These are phyloP conservation scores for Onychorhynchus coronatus DNA, from an alignment of 2,113 vertebrate species.

Conservation along the genomic window DNA sequence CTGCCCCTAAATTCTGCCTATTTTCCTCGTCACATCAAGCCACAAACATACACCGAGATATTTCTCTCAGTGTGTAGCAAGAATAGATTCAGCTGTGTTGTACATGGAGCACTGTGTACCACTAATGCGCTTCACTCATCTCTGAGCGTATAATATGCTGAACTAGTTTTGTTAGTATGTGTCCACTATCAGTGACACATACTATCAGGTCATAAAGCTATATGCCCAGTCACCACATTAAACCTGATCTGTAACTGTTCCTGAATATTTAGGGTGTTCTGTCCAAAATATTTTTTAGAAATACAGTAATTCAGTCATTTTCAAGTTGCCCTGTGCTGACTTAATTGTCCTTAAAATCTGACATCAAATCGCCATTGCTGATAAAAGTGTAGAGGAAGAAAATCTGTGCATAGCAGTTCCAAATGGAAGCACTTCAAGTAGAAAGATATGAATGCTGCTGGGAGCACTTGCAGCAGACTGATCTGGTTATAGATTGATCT, in stretches of 20 bases:
- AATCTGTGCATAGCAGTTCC: not conserved
- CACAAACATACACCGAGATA: not conserved
- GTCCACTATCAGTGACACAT: not conserved
- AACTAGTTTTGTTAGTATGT: not conserved
- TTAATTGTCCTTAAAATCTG: not conserved
- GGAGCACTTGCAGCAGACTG: not conserved
- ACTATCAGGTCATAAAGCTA: not conserved
- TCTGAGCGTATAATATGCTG: not conserved
- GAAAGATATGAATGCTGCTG: conserved; percentile 3
- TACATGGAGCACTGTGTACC: not conserved
- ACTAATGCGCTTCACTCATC: not conserved
- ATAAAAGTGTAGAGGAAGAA: not conserved
- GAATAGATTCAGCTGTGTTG: not conserved
- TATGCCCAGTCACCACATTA: not conserved
- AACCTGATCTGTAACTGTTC: not conserved
- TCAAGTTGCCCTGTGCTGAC: not conserved
- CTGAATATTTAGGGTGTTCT: not conserved
- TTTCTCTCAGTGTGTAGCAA: not conserved
- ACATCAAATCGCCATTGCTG: not conserved
- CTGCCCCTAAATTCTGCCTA: not conserved
- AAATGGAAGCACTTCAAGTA: conserved; percentile 21
- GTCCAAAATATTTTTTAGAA: not conserved
- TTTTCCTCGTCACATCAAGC: not conserved
- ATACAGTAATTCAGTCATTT: not conserved
- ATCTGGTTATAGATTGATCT: conserved; percentile 1